These are phyloP conservation scores for Physocephala rufipes DNA, from an alignment of 2,888 invertebrate genomes.

Conservation along the genomic window DNA sequence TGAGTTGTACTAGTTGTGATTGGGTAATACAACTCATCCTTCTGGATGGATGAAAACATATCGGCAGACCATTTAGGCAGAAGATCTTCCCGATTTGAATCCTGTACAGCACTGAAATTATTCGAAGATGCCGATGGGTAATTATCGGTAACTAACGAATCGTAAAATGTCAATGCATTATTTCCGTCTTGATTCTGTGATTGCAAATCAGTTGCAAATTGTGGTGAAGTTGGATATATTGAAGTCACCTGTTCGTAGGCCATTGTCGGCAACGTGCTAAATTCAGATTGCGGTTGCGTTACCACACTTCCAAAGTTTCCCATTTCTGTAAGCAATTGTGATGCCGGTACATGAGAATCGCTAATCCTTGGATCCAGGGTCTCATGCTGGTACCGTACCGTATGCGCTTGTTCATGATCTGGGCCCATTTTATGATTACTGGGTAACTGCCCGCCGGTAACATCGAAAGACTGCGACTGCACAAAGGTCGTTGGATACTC, in stretches of 20 bases:
- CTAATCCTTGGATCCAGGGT: constrained; percentile 52
- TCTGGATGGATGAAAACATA: constrained; percentile 12
- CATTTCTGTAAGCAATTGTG: constrained; percentile 57
- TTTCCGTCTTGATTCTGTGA: background rate
- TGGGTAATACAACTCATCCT: constrained; percentile 39
- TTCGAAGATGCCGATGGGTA: constrained; percentile 57
- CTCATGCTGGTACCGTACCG: constrained; percentile 54
- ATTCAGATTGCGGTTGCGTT: constrained; percentile 14
- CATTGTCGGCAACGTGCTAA: constrained; percentile 25
- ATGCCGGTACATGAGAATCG: constrained; percentile 54
- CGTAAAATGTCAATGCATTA: constrained; percentile 17
- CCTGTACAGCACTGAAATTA: constrained; percentile 33
- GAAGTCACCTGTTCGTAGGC: constrained; percentile 45
- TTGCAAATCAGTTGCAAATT: constrained; percentile 29
- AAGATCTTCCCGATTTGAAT: constrained; percentile 23
- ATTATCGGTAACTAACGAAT: constrained; percentile 47
- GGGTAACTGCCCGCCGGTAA: constrained; percentile 55
- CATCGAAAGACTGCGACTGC: constrained; percentile 67
- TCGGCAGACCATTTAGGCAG: constrained; percentile 31
- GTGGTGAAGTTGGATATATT: constrained; percentile 41
- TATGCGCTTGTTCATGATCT: constrained; percentile 45
- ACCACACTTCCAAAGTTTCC: constrained; percentile 45
- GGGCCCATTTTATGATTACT: constrained; percentile 40
- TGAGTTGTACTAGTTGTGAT: no score
- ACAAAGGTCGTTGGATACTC: constrained; percentile 78